Percentiles rank a stretch among this genome's conserved stretches.
Conservation (phyloP, 2,888 invertebrate species). For the Acanthosepion lycidas region DNA sequence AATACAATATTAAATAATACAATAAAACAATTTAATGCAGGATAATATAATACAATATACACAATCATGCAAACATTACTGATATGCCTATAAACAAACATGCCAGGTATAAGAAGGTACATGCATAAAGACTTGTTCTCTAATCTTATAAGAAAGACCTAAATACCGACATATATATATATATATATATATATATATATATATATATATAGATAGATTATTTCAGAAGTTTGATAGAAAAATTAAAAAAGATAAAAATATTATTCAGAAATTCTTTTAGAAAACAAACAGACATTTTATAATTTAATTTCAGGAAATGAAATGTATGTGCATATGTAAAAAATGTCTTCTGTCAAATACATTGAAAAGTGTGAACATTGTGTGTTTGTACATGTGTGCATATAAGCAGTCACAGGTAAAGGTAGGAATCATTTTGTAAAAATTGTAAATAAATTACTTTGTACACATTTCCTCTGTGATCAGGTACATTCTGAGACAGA, state of each 20-base stretch:
- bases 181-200: background rate
- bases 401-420: background rate
- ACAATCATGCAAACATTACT: background rate
- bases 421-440: too few species aligned
- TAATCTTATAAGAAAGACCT: background rate
- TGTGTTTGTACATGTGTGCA: background rate
- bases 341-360: background rate
- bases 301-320: too few species aligned
- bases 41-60: background rate
- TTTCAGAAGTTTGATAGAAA: background rate
- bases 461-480: background rate
- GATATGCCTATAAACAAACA: background rate
- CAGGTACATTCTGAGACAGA: too few species aligned
- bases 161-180: background rate
- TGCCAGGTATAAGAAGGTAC: too few species aligned
- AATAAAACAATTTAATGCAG: constrained; percentile 15
- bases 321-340: too few species aligned
- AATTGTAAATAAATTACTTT: too few species aligned
- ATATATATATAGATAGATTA: background rate
- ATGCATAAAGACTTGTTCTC: too few species aligned
- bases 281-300: background rate
- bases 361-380: background rate
- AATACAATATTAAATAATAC: constrained; percentile 15
- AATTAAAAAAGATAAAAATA: background rate
- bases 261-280: background rate